These are phyloP conservation scores for Gonocerus acuteangulatus DNA, from an alignment of 2,888 invertebrate genomes.

Conservation along the genomic window DNA sequence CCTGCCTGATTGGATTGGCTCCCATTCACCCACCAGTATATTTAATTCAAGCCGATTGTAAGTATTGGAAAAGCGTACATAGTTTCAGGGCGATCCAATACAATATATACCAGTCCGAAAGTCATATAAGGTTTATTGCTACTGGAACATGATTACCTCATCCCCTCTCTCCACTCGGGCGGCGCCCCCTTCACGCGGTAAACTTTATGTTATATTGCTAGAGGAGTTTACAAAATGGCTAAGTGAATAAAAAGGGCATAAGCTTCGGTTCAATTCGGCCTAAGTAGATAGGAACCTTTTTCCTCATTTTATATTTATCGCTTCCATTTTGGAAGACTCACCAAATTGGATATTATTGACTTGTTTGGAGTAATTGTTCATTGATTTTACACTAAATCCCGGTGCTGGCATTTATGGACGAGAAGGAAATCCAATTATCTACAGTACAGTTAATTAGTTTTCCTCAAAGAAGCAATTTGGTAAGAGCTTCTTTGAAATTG, in stretches of 20 bases:
- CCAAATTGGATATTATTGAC: no score
- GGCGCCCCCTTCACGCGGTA: not conserved
- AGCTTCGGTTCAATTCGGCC: constrained; percentile 7
- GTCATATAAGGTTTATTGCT: constrained; percentile 18
- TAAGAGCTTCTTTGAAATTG: no score
- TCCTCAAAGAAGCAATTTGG: no score
- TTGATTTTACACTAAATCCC: no score
- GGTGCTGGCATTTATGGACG: no score
- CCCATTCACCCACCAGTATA: not conserved
- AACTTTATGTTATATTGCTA: constrained; percentile 17
- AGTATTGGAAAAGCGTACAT: constrained; percentile 1
- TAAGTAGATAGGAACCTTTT: not conserved
- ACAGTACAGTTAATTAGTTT: no score
- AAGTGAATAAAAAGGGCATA: constrained; percentile 23
- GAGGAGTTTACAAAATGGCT: constrained; percentile 21
- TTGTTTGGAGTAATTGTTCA: no score
- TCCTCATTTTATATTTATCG: no score
- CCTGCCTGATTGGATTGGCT: no score
- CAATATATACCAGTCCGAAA: not conserved
- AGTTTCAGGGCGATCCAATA: not conserved
- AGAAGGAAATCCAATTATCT: no score
- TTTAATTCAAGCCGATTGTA: not conserved
- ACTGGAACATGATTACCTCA: constrained; percentile 12
- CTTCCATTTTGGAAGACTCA: no score
- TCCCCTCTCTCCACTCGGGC: not conserved